Percentiles rank a stretch among this genome's conserved stretches.
Conservation (phyloP, 1,140 invertebrate genomes). For the Wasmannia auropunctata region DNA sequence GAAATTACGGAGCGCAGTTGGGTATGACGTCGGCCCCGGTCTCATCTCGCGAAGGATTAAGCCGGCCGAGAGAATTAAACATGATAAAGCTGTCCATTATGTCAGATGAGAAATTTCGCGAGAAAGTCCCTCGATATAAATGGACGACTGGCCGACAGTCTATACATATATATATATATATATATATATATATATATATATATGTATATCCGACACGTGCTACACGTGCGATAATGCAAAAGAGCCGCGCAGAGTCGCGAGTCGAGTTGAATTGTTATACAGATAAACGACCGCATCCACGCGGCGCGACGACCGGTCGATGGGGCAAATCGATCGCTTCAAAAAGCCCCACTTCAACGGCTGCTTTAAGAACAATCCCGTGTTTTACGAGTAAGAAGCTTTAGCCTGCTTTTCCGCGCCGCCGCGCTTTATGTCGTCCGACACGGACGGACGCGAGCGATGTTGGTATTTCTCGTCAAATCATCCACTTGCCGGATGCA, state of each 20-base stretch:
- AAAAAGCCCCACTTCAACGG: slow-evolving; percentile 31
- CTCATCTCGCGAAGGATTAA: slow-evolving; percentile 42
- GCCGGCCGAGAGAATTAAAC: slow-evolving; percentile 30
- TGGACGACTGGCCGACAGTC: neutral
- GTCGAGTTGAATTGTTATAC: neutral
- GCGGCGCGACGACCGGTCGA: neutral
- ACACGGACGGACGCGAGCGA: neutral
- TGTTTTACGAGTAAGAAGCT: slow-evolving; percentile 69
- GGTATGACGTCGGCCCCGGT: neutral
- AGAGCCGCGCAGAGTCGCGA: neutral
- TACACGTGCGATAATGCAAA: neutral
- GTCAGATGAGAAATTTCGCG: neutral
- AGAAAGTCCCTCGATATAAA: slow-evolving; percentile 2
- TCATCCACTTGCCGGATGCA: slow-evolving; percentile 35
- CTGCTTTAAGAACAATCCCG: slow-evolving; percentile 64
- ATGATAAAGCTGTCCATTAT: slow-evolving; percentile 40
- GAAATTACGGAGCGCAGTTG: slow-evolving; percentile 29
- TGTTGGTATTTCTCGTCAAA: slow-evolving; percentile 38
- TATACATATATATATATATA: too few species aligned
- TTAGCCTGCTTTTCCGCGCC: slow-evolving; percentile 45
- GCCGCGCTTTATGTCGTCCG: slow-evolving; percentile 51
- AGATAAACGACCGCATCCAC: neutral
- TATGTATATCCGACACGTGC: neutral
- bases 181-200: too few species aligned
- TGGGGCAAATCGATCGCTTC: slow-evolving; percentile 20